phyloP scores from a whole-genome alignment of 1,140 invertebrate species.

The Tetragonula clypearis region DNA sequence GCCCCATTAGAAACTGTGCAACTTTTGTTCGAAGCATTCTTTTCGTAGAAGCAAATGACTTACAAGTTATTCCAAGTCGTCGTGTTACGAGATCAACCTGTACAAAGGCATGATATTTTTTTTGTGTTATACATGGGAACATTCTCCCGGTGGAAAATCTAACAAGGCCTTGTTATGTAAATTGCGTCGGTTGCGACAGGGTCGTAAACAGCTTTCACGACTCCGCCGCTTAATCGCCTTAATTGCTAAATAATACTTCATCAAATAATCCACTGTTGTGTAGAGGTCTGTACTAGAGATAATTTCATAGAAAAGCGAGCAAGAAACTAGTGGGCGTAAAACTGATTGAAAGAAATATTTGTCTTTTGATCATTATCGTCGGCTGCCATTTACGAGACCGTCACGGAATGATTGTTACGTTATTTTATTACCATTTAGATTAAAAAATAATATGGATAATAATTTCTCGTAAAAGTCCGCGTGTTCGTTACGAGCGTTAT shows the following conservation, averaged over 20 bases:
- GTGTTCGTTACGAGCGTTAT: too few species aligned
- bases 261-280: slow-evolving; percentile 3
- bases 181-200: not conserved
- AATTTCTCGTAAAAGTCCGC: too few species aligned
- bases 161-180: not conserved
- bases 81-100: too few species aligned
- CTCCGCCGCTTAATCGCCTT: not conserved
- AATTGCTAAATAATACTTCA: slow-evolving; percentile 30
- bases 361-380: not conserved
- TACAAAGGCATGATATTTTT: not conserved
- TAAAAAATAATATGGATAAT: not conserved
- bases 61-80: too few species aligned
- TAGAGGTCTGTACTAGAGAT: not conserved
- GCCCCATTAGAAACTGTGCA: too few species aligned
- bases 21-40: too few species aligned
- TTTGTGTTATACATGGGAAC: not conserved
- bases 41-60: too few species aligned
- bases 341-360: not conserved
- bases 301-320: slow-evolving; percentile 5
- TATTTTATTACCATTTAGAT: not conserved
- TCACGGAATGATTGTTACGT: not conserved
- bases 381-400: not conserved
- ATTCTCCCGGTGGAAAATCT: not conserved
- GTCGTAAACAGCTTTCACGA: slow-evolving; percentile 7
- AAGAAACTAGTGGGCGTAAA: not conserved